Evolutionary conservation across 37 sponge, comb jelly and placozoan genomes (phyloP).

Genomic region (Amphimedon queenslandica): DNA sequence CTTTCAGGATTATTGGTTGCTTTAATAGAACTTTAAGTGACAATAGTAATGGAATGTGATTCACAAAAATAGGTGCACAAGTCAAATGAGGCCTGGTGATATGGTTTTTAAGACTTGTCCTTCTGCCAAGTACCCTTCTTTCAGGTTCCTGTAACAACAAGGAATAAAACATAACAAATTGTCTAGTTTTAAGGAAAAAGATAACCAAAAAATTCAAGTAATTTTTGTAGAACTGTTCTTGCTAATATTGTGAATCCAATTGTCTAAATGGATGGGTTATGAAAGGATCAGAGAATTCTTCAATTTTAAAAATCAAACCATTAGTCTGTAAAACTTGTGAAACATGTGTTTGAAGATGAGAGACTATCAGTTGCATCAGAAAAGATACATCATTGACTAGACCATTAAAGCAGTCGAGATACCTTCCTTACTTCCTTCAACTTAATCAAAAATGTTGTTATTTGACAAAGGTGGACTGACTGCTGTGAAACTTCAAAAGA

Average conservation of each 20-base stretch:
- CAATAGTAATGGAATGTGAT: conserved; percentile 6
- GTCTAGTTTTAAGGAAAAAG: not conserved
- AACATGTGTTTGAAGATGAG: not conserved
- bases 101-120: not conserved
- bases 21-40: not conserved
- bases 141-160: conserved; percentile 4
- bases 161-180: not conserved
- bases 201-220: conserved; percentile 10
- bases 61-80: not conserved
- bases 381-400: not conserved
- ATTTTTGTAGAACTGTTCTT: conserved; percentile 11
- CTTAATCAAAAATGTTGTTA: conserved; percentile 20
- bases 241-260: not conserved
- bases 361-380: not conserved
- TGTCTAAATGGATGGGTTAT: not conserved
- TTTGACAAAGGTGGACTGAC: too few relatives aligned
- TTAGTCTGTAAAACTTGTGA: not conserved
- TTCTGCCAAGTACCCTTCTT: not conserved
- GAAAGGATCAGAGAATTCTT: not conserved
- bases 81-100: not conserved
- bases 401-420: not conserved
- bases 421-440: conserved; percentile 9
- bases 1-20: not conserved
- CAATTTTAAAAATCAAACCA: not conserved
- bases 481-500: too few relatives aligned